Evolutionary conservation across 2,797 vertebrate species (phyloP).

Genomic region (Spinus pinus): DNA sequence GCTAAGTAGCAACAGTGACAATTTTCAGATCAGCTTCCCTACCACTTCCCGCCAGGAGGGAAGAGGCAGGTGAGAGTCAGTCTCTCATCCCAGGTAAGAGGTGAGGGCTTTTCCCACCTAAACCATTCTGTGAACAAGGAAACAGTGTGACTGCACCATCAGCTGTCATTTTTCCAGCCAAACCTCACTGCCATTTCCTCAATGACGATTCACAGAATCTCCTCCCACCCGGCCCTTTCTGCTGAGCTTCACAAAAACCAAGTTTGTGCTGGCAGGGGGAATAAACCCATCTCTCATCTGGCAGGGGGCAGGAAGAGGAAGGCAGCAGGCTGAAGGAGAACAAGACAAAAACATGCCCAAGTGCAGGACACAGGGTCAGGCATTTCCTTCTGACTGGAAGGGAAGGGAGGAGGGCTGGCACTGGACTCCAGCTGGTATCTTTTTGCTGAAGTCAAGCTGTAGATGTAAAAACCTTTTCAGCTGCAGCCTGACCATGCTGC

Average conservation of each 20-base stretch:
- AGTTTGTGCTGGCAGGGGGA: neutral
- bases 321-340: neutral
- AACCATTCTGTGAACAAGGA: neutral
- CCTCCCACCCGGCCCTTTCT: neutral
- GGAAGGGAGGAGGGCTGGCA: neutral
- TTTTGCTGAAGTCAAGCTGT: neutral
- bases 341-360: neutral
- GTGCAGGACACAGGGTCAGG: neutral
- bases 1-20: neutral
- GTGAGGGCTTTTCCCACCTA: neutral
- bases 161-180: neutral
- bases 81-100: neutral
- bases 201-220: neutral
- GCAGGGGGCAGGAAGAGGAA: neutral
- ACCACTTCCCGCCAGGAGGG: neutral
- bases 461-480: neutral
- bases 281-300: neutral
- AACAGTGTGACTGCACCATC: neutral
- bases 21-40: neutral
- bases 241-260: neutral
- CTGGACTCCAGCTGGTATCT: rapidly evolving
- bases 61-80: neutral
- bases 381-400: neutral
- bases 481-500: neutral
- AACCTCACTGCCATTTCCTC: neutral